Conservation (phyloP, 1,140 invertebrate species). For the Diorhabda sublineata region DNA sequence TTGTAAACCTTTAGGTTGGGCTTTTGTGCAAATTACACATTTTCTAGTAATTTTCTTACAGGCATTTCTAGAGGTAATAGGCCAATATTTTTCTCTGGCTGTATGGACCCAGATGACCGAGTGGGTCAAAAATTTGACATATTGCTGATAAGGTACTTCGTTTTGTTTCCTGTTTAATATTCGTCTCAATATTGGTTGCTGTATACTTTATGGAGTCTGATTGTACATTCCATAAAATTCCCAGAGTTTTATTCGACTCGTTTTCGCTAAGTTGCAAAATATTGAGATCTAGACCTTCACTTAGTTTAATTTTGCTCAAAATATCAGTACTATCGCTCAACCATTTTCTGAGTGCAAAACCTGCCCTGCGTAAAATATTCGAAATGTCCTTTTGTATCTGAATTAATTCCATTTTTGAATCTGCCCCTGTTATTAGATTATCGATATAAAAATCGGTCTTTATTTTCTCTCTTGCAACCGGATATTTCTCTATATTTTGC, state of each 20-base stretch:
- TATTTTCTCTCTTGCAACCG: constrained; percentile 33
- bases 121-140: too few species aligned
- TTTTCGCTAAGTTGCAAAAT: constrained; percentile 4
- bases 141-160: too few species aligned
- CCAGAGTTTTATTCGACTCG: too few species aligned
- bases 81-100: too few species aligned
- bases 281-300: constrained; percentile 23
- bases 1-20: constrained; percentile 22
- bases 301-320: constrained; percentile 13
- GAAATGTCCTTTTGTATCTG: constrained; percentile 26
- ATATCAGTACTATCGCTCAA: constrained; percentile 23
- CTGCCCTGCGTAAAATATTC: constrained; percentile 22
- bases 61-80: constrained; percentile 3
- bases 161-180: too few species aligned
- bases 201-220: too few species aligned
- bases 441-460: constrained; percentile 49
- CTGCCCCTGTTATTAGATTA: constrained; percentile 44
- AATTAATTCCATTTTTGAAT: constrained; percentile 24
- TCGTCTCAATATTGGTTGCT: too few species aligned
- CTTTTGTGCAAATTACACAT: constrained; percentile 20
- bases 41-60: constrained; percentile 3
- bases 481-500: constrained; percentile 29
- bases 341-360: constrained; percentile 35
- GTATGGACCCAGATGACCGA: too few species aligned
- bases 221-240: too few species aligned